Percentiles rank a stretch among this genome's conserved stretches.
phyloP scores from a whole-genome alignment of 2,113 vertebrate genomes.

The Taurulus bubalis region DNA sequence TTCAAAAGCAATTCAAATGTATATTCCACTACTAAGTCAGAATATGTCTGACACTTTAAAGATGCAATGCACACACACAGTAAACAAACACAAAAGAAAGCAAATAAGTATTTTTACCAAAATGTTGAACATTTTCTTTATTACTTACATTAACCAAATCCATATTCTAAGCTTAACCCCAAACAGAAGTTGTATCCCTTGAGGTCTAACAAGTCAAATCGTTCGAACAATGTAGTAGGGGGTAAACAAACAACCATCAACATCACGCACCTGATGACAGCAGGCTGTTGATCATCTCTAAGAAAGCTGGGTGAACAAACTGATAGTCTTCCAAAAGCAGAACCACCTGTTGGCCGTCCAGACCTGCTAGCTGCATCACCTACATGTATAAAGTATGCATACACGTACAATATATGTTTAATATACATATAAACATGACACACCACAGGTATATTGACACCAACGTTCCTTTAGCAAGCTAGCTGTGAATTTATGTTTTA shows the following conservation, averaged over 20 bases:
- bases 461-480: background rate
- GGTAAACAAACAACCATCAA: background rate
- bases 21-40: background rate
- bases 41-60: background rate
- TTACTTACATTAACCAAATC: background rate
- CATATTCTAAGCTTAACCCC: background rate
- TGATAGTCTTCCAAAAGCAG: slow-evolving; percentile 95
- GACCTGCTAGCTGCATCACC: slow-evolving; percentile 93
- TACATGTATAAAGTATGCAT: slow-evolving; percentile 59
- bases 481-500: background rate
- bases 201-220: background rate
- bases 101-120: background rate
- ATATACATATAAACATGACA: background rate
- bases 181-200: background rate
- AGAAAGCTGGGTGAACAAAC: slow-evolving; percentile 90
- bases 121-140: background rate
- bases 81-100: background rate
- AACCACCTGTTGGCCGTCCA: slow-evolving; percentile 94
- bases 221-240: background rate
- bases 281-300: slow-evolving; percentile 98
- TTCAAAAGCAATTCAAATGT: background rate
- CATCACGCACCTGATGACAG: slow-evolving; percentile 90
- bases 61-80: background rate
- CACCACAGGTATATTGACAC: background rate
- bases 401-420: background rate